phyloP scores from a whole-genome alignment of 2,113 vertebrate species.

The Epinephelus cyanopodus region DNA sequence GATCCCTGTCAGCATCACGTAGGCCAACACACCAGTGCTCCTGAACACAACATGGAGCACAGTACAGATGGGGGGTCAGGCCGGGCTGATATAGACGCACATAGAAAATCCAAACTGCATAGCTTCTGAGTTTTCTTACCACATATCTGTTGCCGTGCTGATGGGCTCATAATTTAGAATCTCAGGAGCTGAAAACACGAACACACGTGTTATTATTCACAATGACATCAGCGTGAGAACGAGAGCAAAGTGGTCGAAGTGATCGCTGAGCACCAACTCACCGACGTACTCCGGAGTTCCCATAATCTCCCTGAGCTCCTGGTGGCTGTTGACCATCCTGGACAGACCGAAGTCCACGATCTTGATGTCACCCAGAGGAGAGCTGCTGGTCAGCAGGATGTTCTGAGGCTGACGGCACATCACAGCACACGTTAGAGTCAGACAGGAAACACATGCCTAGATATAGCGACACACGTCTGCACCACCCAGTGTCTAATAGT shows the following conservation, averaged over 20 bases:
- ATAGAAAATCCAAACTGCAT: neutral
- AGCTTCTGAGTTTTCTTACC: constrained; percentile 71
- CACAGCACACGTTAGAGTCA: neutral
- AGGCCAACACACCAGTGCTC: constrained; percentile 85
- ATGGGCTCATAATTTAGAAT: constrained; percentile 87
- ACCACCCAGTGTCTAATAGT: too few relatives aligned
- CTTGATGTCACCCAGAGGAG: constrained; percentile 84
- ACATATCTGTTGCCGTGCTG: constrained; percentile 87
- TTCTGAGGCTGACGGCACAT: constrained; percentile 81
- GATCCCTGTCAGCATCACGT: constrained; percentile 85
- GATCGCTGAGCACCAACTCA: constrained; percentile 48
- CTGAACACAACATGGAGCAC: constrained; percentile 45
- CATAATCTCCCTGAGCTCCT: constrained; percentile 86
- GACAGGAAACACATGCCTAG: neutral
- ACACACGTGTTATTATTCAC: neutral
- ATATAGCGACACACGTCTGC: too few relatives aligned
- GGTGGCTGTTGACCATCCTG: constrained; percentile 80
- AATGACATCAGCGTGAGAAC: rapidly evolving
- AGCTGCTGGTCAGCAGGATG: constrained; percentile 82
- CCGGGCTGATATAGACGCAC: neutral
- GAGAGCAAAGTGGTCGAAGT: too few relatives aligned
- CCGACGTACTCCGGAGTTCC: constrained; percentile 86
- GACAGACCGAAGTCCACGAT: constrained; percentile 87
- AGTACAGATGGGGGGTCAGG: neutral
- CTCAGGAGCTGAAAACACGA: constrained; percentile 81